Conservation (phyloP, 2,888 invertebrate genomes). For the Andrena chrysosceles region DNA sequence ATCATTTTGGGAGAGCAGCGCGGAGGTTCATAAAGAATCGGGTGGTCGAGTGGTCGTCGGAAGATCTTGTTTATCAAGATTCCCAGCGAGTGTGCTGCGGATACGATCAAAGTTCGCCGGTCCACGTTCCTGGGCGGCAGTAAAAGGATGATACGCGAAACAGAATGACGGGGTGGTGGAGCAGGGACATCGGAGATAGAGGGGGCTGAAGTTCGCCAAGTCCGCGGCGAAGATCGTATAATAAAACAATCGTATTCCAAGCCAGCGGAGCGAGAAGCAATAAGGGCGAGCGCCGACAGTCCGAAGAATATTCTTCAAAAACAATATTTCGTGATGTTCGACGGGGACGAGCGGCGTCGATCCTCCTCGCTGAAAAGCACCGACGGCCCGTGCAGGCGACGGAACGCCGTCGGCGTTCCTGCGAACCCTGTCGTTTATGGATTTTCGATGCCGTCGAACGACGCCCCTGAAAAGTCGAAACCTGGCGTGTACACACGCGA, state of each 20-base stretch:
- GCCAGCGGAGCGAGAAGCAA: slow-evolving; percentile 74
- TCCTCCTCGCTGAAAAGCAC: slow-evolving; percentile 53
- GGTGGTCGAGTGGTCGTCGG: slow-evolving; percentile 9
- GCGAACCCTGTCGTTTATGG: slow-evolving; percentile 66
- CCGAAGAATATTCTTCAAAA: slow-evolving; percentile 68
- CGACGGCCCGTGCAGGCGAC: slow-evolving; percentile 47
- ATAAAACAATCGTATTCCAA: slow-evolving; percentile 81
- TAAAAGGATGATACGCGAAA: slow-evolving; percentile 70
- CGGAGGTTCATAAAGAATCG: slow-evolving; percentile 17
- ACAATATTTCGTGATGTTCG: slow-evolving; percentile 72
- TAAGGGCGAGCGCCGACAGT: slow-evolving; percentile 60
- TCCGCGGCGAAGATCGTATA: slow-evolving; percentile 76
- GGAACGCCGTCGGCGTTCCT: slow-evolving; percentile 44
- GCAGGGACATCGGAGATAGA: background rate
- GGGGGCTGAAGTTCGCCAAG: slow-evolving; percentile 60
- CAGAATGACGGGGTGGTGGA: slow-evolving; percentile 30
- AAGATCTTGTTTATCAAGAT: slow-evolving; percentile 64
- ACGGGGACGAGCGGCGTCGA: slow-evolving; percentile 46
- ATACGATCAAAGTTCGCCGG: slow-evolving; percentile 50
- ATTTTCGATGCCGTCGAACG: slow-evolving; percentile 66
- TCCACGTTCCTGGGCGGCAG: slow-evolving; percentile 39
- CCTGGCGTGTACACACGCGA: slow-evolving; percentile 32
- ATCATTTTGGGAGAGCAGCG: background rate
- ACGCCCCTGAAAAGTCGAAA: slow-evolving; percentile 61
- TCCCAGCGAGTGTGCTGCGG: background rate